Evolutionary conservation across 2,113 vertebrate species (phyloP).

Genomic region (Dolichallabes microphthalmus): DNA sequence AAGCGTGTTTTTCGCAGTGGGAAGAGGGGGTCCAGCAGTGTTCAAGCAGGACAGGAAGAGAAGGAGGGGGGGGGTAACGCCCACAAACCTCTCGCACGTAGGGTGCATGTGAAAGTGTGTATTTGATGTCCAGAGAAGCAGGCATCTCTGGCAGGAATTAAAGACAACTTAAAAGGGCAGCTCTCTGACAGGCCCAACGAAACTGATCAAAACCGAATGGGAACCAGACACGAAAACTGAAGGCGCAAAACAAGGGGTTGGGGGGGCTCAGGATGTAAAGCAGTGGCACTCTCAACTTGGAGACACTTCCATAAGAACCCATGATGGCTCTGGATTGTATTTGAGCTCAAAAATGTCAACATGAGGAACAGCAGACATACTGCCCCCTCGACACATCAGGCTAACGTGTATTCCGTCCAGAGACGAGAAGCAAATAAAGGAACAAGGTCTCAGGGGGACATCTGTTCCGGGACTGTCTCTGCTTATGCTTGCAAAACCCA

Average conservation of each 20-base stretch:
- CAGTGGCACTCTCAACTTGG: slow-evolving; percentile 13
- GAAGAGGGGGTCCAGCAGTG: slow-evolving; percentile 12
- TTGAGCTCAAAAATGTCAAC: slow-evolving; percentile 34
- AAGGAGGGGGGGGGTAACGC: slow-evolving; percentile 1
- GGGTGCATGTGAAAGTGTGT: slow-evolving; percentile 43
- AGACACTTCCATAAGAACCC: slow-evolving; percentile 17
- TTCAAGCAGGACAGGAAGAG: slow-evolving; percentile 15
- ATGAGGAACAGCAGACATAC: slow-evolving; percentile 52
- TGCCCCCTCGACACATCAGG: slow-evolving; percentile 27
- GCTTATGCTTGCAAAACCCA: slow-evolving; percentile 3
- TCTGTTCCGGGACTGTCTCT: slow-evolving; percentile 19
- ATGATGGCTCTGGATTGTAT: slow-evolving; percentile 48
- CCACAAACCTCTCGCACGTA: slow-evolving; percentile 1
- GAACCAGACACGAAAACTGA: slow-evolving; percentile 47
- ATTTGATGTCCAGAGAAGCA: slow-evolving; percentile 45
- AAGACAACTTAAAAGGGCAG: slow-evolving; percentile 54
- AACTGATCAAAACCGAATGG: slow-evolving; percentile 49
- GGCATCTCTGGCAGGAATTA: slow-evolving; percentile 50
- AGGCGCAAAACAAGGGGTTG: slow-evolving; percentile 8
- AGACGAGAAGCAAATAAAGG: slow-evolving; percentile 15
- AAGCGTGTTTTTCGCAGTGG: slow-evolving; percentile 24
- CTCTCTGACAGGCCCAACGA: slow-evolving; percentile 46
- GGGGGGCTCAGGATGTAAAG: slow-evolving; percentile 25
- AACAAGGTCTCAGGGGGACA: slow-evolving; percentile 1
- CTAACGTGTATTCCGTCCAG: slow-evolving; percentile 23